phyloP scores from a whole-genome alignment of 1,140 invertebrate species.

The Eupeodes corollae region DNA sequence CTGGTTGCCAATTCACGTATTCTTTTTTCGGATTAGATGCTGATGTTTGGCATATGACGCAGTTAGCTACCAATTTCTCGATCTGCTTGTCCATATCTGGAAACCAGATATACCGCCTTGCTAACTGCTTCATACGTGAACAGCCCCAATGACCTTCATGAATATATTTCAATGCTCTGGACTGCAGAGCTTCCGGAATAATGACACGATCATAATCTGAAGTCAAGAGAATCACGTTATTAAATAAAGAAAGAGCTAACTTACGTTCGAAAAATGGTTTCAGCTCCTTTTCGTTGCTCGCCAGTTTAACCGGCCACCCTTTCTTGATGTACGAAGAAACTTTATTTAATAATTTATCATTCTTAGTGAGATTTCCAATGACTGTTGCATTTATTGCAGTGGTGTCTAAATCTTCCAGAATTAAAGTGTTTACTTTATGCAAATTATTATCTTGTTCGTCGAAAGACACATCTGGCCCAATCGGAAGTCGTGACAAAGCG shows the following conservation, averaged over 20 bases:
- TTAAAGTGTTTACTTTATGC: too few species aligned
- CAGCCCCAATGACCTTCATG: conserved; percentile 33
- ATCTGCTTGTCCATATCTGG: conserved; percentile 35
- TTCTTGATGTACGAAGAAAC: not conserved
- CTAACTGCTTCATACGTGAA: conserved; percentile 34
- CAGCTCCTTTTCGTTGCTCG: not conserved
- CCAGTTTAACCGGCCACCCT: not conserved
- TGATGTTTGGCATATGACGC: not conserved
- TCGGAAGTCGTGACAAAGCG: conserved; percentile 12
- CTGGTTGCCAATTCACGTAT: not conserved
- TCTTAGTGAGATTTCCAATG: too few species aligned
- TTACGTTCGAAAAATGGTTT: not conserved
- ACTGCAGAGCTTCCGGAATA: not conserved
- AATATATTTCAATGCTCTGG: conserved; percentile 19
- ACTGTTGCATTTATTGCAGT: too few species aligned
- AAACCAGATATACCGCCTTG: conserved; percentile 31
- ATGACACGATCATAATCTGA: not conserved
- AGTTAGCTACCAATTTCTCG: conserved; percentile 5
- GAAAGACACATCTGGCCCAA: not conserved
- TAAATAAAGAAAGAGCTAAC: not conserved
- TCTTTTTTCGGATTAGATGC: conserved; percentile 13
- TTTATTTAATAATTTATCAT: not conserved
- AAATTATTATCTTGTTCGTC: not conserved
- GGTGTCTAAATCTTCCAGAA: too few species aligned
- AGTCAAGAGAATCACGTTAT: not conserved